Evolutionary conservation across 2,113 vertebrate genomes (phyloP).

Genomic region (Girardinichthys multiradiatus): DNA sequence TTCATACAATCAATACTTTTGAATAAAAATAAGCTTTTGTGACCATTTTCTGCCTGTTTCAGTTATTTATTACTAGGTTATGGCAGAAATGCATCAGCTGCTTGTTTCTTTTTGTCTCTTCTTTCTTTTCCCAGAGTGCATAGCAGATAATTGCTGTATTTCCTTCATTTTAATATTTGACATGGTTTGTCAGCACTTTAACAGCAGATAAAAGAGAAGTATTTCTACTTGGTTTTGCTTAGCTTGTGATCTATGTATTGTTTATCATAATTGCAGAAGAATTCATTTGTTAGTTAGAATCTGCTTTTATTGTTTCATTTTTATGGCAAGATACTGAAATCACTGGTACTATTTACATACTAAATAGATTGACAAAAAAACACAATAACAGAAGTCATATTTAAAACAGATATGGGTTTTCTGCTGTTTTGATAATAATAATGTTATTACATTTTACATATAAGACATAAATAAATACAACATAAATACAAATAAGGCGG

Average conservation of each 20-base stretch:
- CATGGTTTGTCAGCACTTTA: neutral
- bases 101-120: neutral
- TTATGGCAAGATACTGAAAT: neutral
- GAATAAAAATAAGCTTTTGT: constrained; percentile 34
- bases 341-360: neutral
- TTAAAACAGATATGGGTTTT: too few species aligned
- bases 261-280: neutral
- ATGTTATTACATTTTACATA: too few species aligned
- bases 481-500: too few species aligned
- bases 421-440: too few species aligned
- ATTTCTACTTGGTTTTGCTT: neutral
- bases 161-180: neutral
- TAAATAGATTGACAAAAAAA: too few species aligned
- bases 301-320: neutral
- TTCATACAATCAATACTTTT: neutral
- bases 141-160: too few species aligned
- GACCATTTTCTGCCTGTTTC: neutral
- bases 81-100: constrained; percentile 10
- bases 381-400: too few species aligned
- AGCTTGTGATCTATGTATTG: too few species aligned
- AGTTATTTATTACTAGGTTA: neutral
- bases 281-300: neutral
- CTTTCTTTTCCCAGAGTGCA: neutral
- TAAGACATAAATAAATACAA: too few species aligned
- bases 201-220: neutral